These are phyloP conservation scores for Coluber constrictor DNA, from an alignment of 2,797 vertebrate genomes.

Conservation along the genomic window DNA sequence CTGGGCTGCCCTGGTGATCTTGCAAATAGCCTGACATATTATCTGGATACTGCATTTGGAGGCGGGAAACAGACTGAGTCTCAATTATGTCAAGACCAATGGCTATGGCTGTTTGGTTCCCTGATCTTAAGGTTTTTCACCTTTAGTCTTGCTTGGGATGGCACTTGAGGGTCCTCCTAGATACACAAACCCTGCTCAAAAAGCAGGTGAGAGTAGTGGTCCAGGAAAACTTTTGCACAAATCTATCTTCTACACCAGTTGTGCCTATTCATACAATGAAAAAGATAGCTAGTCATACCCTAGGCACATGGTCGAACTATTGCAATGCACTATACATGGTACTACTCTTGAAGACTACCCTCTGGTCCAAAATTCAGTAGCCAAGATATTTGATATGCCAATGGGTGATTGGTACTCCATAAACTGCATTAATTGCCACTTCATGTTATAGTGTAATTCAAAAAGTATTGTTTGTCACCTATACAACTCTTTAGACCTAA, in stretches of 20 bases:
- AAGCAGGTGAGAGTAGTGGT: neutral
- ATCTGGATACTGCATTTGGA: neutral
- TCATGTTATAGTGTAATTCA: neutral
- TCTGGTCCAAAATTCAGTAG: neutral
- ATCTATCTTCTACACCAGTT: neutral
- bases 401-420: neutral
- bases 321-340: neutral
- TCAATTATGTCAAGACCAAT: neutral
- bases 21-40: neutral
- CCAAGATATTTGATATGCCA: neutral
- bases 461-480: neutral
- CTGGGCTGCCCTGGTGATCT: neutral
- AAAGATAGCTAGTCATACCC: neutral
- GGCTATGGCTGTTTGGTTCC: neutral
- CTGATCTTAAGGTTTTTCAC: neutral
- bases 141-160: neutral
- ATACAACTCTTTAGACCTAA: neutral
- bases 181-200: neutral
- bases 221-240: neutral
- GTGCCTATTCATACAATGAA: neutral
- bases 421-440: neutral
- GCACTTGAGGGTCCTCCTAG: neutral
- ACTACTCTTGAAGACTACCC: neutral
- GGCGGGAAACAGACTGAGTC: neutral
- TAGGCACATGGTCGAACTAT: neutral